Base-by-base conservation (phyloP, 2,888 invertebrate species). In the Leucania comma region DNA sequence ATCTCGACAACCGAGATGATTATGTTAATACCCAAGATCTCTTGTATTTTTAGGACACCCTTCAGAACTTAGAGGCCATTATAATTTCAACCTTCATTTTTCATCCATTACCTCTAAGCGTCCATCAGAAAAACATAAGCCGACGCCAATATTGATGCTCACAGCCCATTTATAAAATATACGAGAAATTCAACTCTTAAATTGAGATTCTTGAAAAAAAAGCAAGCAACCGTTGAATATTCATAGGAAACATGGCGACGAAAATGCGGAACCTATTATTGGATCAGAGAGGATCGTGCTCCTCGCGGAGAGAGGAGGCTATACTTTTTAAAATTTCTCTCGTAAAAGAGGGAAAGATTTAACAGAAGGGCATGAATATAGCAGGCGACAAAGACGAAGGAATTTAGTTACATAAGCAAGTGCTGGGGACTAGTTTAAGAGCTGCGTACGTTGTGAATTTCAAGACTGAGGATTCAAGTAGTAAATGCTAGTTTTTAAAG, bases 191-290 rank as follows among this genome's bases (percentile, higher is more conserved):
- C 80, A 86, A 86, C 78, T 80, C 78, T 81, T 72, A 82, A 81
- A 84, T 79, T 72, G 82, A 74, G 74, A 78, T 76, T 72, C 70
- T 75, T 70, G 54, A 73, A 80, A 87, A 81, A 86, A 83, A 83
- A 78, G 76, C 68, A 78, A 78, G 71, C 68, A 68, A 77, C 61
- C 71, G 46, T 48, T 88, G 88, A 88, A 88, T 88, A 88, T 88
- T 88, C 89, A 88, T 88, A 78, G 75, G 67, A 68, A 72, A 77
- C 76, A 75, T 73, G 72, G 75, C 58, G 78, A 78, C 79, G 80
- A 77, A 83, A 84, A 81, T 77, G 79, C 81, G 70, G 70, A 76
- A 85, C 82, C 87, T 85, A 86, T 88, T 88, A 89, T 87, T 87
- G 87, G 86, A 86, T 87, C 84, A 86, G 67, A 64, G 74, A 69